Percentiles rank a stretch among this genome's conserved stretches.
Conservation (phyloP, 1,140 invertebrate species). For the Tetragonula clypearis region DNA sequence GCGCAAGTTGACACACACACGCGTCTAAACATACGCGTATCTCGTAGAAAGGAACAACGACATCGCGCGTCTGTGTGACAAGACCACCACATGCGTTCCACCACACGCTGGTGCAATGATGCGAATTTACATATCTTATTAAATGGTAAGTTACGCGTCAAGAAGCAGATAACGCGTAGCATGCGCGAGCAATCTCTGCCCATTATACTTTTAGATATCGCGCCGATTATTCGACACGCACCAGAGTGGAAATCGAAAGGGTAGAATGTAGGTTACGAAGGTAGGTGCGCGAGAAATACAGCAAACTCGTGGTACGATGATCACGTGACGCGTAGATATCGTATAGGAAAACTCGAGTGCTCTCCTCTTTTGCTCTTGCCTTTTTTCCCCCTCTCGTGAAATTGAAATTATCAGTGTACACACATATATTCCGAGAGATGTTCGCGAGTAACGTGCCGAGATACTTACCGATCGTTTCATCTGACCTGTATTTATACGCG, state of each 20-base stretch:
- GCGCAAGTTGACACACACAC: not conserved
- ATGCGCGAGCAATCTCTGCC: conserved; percentile 15
- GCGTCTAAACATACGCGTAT: too few relatives aligned
- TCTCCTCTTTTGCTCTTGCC: not conserved
- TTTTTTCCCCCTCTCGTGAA: not conserved
- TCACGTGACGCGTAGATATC: not conserved
- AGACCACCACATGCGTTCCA: not conserved
- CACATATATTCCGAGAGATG: not conserved
- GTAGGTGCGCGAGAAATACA: not conserved
- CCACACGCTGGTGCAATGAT: not conserved
- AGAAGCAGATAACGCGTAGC: conserved; percentile 53
- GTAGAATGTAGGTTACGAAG: conserved; percentile 49
- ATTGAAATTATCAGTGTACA: not conserved
- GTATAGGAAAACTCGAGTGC: not conserved
- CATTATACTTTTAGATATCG: conserved; percentile 74
- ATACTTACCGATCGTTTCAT: not conserved
- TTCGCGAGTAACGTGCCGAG: not conserved
- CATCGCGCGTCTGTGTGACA: not conserved
- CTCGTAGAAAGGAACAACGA: not conserved
- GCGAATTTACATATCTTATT: conserved; percentile 66
- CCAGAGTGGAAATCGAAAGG: conserved; percentile 55
- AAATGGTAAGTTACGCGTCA: conserved; percentile 68
- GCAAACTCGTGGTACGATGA: not conserved
- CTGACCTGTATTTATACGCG: not conserved
- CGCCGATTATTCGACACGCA: conserved; percentile 58